Conservation (phyloP, 2,113 vertebrate genomes). For the Leiothrix lutea region DNA sequence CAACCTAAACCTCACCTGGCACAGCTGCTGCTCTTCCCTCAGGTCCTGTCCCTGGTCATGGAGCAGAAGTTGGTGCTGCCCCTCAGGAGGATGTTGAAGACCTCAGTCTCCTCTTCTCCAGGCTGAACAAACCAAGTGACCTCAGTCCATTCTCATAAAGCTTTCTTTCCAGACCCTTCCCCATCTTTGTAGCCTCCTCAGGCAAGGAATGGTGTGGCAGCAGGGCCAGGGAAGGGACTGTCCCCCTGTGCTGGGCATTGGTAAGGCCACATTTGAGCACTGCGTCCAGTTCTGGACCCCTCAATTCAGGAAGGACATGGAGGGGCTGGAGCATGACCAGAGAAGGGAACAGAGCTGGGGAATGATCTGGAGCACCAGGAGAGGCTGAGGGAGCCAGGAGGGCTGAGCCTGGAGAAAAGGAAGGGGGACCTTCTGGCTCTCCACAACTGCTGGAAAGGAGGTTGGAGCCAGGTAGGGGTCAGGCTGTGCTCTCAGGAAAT, state of each 20-base stretch:
- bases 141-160: background rate
- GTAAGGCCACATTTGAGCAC: rapidly evolving
- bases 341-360: background rate
- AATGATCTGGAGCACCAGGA: background rate
- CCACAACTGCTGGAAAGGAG: background rate
- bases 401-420: background rate
- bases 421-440: background rate
- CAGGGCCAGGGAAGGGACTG: background rate
- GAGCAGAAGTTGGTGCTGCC: background rate
- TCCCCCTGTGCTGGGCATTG: too few species aligned
- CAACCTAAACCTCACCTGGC: rapidly evolving
- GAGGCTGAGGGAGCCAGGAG: background rate
- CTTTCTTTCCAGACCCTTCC: background rate
- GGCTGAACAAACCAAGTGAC: background rate
- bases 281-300: background rate
- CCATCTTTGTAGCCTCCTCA: background rate
- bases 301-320: background rate
- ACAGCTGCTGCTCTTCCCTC: background rate
- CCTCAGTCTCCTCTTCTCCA: background rate
- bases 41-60: background rate
- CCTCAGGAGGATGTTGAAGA: background rate
- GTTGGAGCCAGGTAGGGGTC: background rate
- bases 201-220: background rate
- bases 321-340: background rate
- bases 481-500: background rate